phyloP scores from a whole-genome alignment of 1,140 invertebrate genomes.

The Drosophila punjabiensis region DNA sequence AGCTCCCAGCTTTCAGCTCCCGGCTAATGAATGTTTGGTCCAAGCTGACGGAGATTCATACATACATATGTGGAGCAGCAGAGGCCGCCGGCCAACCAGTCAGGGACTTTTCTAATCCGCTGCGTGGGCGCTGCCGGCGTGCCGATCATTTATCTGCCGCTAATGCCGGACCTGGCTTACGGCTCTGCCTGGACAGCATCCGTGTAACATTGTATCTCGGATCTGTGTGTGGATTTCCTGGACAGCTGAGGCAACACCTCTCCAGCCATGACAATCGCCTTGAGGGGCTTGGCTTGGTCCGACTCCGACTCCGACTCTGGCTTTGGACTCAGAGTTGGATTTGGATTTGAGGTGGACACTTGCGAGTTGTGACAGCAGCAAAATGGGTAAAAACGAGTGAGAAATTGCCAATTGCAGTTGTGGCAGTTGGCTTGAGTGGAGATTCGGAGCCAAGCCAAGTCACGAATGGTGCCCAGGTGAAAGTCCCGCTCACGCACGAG shows the following conservation, averaged over 20 bases:
- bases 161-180: constrained; percentile 35
- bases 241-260: constrained; percentile 44
- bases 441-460: constrained; percentile 5
- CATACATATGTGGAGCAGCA: constrained; percentile 23
- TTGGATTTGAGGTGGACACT: constrained; percentile 36
- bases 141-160: constrained; percentile 63
- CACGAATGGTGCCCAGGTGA: constrained; percentile 37
- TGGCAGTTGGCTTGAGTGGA: constrained; percentile 1
- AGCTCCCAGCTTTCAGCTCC: constrained; percentile 20
- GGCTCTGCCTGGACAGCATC: constrained; percentile 14
- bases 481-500: constrained; percentile 45
- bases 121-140: constrained; percentile 44
- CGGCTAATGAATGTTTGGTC: constrained; percentile 62
- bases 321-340: constrained; percentile 6
- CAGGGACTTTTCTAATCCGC: constrained; percentile 46
- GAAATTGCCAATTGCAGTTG: constrained; percentile 47
- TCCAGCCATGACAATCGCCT: constrained; percentile 31
- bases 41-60: constrained; percentile 17
- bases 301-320: not conserved
- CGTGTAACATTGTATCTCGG: constrained; percentile 13
- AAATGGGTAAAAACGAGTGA: constrained; percentile 47
- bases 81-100: constrained; percentile 14
- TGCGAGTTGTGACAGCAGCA: constrained; percentile 47
- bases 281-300: constrained; percentile 31
- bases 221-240: constrained; percentile 41